Percentiles rank a stretch among this genome's conserved stretches.
Conservation (phyloP, 1,140 invertebrate species). For the Drosophila kurseongensis region DNA sequence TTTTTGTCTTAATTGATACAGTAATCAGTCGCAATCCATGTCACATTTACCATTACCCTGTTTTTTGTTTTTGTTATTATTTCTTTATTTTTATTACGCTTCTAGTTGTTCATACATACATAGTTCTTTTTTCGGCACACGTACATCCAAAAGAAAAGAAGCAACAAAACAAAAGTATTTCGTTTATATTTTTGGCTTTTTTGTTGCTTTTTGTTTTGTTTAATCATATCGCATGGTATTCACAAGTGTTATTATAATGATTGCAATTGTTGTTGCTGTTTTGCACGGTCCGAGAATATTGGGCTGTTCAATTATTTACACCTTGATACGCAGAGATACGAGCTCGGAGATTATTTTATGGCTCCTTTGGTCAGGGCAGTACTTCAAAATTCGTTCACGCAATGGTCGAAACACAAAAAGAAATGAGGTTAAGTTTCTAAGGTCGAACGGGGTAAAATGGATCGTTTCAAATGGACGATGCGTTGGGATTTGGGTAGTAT, state of each 20-base stretch:
- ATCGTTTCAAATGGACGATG: neutral
- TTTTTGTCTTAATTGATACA: slow-evolving; percentile 57
- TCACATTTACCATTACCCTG: slow-evolving; percentile 29
- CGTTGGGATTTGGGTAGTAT: neutral
- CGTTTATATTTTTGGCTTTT: slow-evolving; percentile 21
- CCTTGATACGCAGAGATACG: slow-evolving; percentile 54
- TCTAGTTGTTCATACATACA: slow-evolving; percentile 3
- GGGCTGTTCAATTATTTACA: slow-evolving; percentile 61
- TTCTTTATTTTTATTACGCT: slow-evolving; percentile 37
- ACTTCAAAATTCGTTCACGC: slow-evolving; percentile 45
- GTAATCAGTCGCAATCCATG: slow-evolving; percentile 58
- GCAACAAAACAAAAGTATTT: slow-evolving; percentile 33
- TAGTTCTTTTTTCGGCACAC: slow-evolving; percentile 13
- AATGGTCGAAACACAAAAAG: slow-evolving; percentile 12
- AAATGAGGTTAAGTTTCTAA: slow-evolving; percentile 24
- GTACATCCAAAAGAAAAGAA: slow-evolving; percentile 24
- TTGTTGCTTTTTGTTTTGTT: slow-evolving; percentile 38
- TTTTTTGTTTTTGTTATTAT: slow-evolving; percentile 33
- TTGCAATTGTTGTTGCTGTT: slow-evolving; percentile 32
- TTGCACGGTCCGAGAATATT: slow-evolving; percentile 24
- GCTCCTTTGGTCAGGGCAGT: slow-evolving; percentile 31
- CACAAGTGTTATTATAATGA: slow-evolving; percentile 63
- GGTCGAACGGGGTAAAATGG: slow-evolving; percentile 22
- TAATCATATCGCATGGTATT: slow-evolving; percentile 55
- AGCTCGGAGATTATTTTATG: slow-evolving; percentile 39